Base-by-base conservation (phyloP, 2,113 vertebrate species). In the Carassius auratus region DNA sequence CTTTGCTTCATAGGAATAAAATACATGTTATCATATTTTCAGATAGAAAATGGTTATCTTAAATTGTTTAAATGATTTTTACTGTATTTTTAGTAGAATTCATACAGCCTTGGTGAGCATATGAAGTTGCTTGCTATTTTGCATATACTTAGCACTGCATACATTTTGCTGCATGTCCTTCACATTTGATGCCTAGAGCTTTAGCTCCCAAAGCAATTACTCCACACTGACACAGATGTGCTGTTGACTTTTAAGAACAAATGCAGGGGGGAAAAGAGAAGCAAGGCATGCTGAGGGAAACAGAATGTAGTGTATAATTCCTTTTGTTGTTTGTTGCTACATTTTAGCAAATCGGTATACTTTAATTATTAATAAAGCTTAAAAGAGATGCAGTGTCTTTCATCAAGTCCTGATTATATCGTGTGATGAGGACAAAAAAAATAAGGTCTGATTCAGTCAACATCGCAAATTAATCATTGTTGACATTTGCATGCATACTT, bases 171-270 rank as follows among this genome's bases (percentile, higher is more conserved):
- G 17, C 64, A 66, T 6, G 80, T 50, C 80, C 80, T 81, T 81
- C 80, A 81, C 15, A 69, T 81, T 69, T 81, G 42, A 55, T 69
- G 61, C 26, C 80, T 21, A 23, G 45, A 69, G 62, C 62, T 81
- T 69, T 81, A 36, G 15, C 42, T 81, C 80, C 78, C 62, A 81
- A 81, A 81, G 80, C 80, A 81, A 81, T 81, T 81, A 81, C 23
- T 33, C 42, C 48, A 19, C 15, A 33, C 75, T 52, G 80, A 68
- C 80, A 81, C 62, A 69, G 48, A 81, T 76, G 48, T 55, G 50
- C 75, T 76, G 75, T 33, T 76, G 75, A 76, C 75, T 76, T 76
- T 76, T 76, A 30, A 76, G 75, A 76, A 68, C 80, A 81, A 81
- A 69, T 6, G 62, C 26, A 36, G 14, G 21, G 8, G 2, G 6